Conservation (phyloP, 2,888 invertebrate genomes). For the Lottia gigantea region DNA sequence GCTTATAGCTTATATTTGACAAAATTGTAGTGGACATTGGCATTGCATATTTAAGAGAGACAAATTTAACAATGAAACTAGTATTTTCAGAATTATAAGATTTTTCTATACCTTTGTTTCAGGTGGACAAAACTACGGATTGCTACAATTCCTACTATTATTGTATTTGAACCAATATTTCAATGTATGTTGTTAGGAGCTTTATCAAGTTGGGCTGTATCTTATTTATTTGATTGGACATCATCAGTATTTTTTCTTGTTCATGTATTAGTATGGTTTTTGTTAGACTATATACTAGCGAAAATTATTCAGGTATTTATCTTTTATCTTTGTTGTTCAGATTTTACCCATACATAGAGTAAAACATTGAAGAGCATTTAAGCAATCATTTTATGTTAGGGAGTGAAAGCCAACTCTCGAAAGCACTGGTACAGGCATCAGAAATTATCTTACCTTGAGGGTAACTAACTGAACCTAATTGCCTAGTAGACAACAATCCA, state of each 20-base stretch:
- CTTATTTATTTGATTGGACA: slow-evolving; percentile 85
- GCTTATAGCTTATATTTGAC: not conserved
- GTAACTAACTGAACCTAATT: too few species aligned
- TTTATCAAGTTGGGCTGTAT: slow-evolving; percentile 89
- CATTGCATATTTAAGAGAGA: too few species aligned
- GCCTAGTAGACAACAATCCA: too few species aligned
- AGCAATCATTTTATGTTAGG: too few species aligned
- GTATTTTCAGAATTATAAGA: not conserved
- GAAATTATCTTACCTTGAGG: too few species aligned
- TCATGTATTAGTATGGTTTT: slow-evolving; percentile 93
- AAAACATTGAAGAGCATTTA: too few species aligned
- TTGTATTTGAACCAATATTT: slow-evolving; percentile 91
- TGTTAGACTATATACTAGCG: slow-evolving; percentile 93
- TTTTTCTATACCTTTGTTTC: slow-evolving; percentile 32
- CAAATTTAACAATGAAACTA: too few species aligned
- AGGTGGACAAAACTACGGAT: slow-evolving; percentile 96
- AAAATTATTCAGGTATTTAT: slow-evolving; percentile 47
- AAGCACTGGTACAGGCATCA: too few species aligned
- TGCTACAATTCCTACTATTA: slow-evolving; percentile 93
- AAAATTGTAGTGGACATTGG: not conserved
- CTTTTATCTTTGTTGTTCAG: too few species aligned
- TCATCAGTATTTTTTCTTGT: slow-evolving; percentile 90
- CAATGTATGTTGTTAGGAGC: slow-evolving; percentile 94
- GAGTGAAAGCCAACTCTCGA: too few species aligned
- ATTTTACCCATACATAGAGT: too few species aligned